These are phyloP conservation scores for Lepisosteus oculatus DNA, from an alignment of 2,113 vertebrate species.

Conservation along the genomic window DNA sequence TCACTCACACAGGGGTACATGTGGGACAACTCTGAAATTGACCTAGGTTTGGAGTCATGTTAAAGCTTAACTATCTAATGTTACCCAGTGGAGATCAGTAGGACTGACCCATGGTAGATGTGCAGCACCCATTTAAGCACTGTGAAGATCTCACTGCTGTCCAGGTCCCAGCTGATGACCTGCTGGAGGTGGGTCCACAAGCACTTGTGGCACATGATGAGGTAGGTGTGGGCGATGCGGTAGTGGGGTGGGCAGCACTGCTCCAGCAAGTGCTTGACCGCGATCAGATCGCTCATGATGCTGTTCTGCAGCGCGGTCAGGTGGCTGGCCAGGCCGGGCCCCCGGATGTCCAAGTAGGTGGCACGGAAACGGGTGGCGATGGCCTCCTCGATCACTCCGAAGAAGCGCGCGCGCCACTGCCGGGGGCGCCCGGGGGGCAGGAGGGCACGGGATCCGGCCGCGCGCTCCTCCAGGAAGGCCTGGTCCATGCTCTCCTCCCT, in stretches of 20 bases:
- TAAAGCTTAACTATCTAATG: too few relatives aligned
- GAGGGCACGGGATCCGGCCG: conserved; percentile 42
- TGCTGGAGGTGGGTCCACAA: conserved; percentile 74
- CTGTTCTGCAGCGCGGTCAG: conserved; percentile 76
- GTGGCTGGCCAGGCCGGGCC: conserved; percentile 74
- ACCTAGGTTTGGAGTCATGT: too few relatives aligned
- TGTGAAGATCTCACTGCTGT: conserved; percentile 83
- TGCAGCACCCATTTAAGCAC: conserved; percentile 86
- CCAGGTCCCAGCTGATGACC: conserved; percentile 79
- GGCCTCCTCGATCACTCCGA: conserved; percentile 74
- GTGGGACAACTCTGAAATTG: too few relatives aligned
- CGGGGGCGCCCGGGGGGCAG: conserved; percentile 77
- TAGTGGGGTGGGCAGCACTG: conserved; percentile 89
- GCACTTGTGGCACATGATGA: conserved; percentile 74
- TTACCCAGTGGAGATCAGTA: too few relatives aligned
- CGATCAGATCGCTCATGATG: conserved; percentile 74
- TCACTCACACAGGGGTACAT: too few relatives aligned
- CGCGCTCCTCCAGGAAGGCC: conserved; percentile 56
- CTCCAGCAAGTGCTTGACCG: conserved; percentile 82
- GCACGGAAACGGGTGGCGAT: conserved; percentile 43
- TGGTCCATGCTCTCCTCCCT: conserved; percentile 78
- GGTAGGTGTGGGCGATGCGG: conserved; percentile 70
- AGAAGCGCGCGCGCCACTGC: conserved; percentile 81
- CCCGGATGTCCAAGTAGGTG: conserved; percentile 44
- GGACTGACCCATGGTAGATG: conserved; percentile 82